These are phyloP conservation scores for Gorsachius magnificus DNA, from an alignment of 2,797 vertebrate genomes.

Conservation along the genomic window DNA sequence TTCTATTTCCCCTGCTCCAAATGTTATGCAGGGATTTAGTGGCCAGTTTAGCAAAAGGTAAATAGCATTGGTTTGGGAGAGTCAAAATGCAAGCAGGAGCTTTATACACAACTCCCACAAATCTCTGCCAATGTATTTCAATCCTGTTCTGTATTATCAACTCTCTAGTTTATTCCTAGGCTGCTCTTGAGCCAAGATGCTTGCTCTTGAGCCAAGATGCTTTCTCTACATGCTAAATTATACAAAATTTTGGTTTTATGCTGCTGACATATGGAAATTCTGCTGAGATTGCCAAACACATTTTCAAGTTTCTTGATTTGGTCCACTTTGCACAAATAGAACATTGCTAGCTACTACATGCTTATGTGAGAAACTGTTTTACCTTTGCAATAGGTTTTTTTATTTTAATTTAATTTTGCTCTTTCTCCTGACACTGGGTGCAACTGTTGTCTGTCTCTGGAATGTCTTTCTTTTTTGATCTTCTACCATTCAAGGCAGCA, in stretches of 20 bases:
- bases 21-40: not conserved
- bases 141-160: not conserved
- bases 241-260: not conserved
- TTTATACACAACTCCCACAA: not conserved
- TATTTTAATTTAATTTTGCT: not conserved
- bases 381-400: not conserved
- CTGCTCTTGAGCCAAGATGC: not conserved
- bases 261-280: not conserved
- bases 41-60: not conserved
- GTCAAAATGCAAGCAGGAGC: not conserved
- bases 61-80: not conserved
- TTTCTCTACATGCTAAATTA: not conserved
- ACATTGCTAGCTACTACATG: not conserved
- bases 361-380: not conserved
- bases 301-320: conserved; percentile 7
- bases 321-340: not conserved
- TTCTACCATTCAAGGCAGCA: not conserved
- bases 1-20: not conserved
- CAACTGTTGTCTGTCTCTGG: not conserved
- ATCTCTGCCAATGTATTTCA: not conserved
- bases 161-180: not conserved
- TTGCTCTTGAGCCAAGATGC: not conserved
- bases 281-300: not conserved
- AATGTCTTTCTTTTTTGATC: not conserved
- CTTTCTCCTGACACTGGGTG: not conserved